Base-by-base conservation (phyloP, 2,888 invertebrate genomes). In the Andrena flavipes region DNA sequence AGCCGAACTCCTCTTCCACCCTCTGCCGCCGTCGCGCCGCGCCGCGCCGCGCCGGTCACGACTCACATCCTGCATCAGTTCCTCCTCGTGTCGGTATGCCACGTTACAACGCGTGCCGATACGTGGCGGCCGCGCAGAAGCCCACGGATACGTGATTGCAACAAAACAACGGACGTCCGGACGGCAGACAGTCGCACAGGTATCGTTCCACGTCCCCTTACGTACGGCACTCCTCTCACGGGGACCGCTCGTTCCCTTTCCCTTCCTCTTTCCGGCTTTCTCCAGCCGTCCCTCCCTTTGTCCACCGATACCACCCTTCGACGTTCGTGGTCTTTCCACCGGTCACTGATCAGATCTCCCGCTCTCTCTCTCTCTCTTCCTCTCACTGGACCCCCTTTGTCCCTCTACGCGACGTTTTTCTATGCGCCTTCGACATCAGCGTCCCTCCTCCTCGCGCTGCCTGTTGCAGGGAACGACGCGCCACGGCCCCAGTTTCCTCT, bases 91-190 rank as follows among this genome's bases (percentile, higher is more conserved):
- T 83, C 83, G 88, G 87, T 82, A 85, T 77, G 68, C 65, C 76
- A 16, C 65, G 73, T 68, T 42, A 63, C 69, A 60, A 79, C 56
- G 79, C 84, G 81, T 76, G 85, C 87, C 88, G 85, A 87, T 85
- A 87, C 65, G 71, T 16, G 10, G 56, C 51, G 67, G 72, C 82
- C 86, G 86, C 86, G 88, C 84, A 86, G 42, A 16, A 87, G 84
- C 72, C 80, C 75, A 84, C 86, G 87, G 89, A 92, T 92, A 92
- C 94, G 94, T 94, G 94, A 94, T 94, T 93, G 89, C 91, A 93
- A 94, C 94, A 94, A 94, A 93, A 93, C 93, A 94, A 90, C 94
- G 94, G 94, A 94, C 92, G 92, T 94, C 94, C 94, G 94, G 93
- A 94, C 91, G 86, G 86, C 91, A 86, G 88, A 90, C 92, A 93